These are phyloP conservation scores for Pyrgilauda ruficollis DNA, from an alignment of 2,113 vertebrate species.

Conservation along the genomic window DNA sequence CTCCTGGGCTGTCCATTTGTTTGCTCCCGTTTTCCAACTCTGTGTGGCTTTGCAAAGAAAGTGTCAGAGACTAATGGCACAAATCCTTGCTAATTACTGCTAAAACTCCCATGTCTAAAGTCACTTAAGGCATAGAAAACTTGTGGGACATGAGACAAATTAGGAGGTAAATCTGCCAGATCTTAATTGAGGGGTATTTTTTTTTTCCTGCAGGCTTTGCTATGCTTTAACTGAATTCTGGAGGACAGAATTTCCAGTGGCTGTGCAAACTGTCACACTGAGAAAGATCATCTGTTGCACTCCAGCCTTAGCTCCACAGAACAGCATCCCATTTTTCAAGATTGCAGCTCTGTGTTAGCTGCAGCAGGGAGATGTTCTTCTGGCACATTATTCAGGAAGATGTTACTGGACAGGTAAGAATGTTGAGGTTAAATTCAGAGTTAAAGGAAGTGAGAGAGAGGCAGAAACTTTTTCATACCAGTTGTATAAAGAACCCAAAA, in stretches of 20 bases:
- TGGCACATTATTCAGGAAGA: constrained; percentile 11
- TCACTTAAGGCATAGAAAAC: background rate
- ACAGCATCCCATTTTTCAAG: constrained; percentile 22
- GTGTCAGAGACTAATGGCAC: constrained; percentile 11
- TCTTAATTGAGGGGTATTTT: background rate
- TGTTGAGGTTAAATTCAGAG: constrained; percentile 10
- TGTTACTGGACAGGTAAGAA: background rate
- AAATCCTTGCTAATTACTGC: constrained; percentile 14
- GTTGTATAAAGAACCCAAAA: background rate
- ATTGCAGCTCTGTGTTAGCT: constrained; percentile 19
- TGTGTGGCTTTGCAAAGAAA: background rate
- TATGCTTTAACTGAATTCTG: background rate
- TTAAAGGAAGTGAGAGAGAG: background rate
- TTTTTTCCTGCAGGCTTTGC: background rate
- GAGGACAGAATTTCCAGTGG: constrained; percentile 8
- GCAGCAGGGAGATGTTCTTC: background rate
- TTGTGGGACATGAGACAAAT: background rate
- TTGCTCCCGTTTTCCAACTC: background rate
- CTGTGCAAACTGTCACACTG: constrained; percentile 20
- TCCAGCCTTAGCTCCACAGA: background rate
- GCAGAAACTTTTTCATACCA: background rate
- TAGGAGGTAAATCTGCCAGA: background rate
- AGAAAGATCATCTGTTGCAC: constrained; percentile 32
- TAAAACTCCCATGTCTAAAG: background rate
- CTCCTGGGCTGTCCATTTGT: constrained; percentile 3